Conservation (phyloP, 2,797 vertebrate species). For the Euphonia xanthogaster region DNA sequence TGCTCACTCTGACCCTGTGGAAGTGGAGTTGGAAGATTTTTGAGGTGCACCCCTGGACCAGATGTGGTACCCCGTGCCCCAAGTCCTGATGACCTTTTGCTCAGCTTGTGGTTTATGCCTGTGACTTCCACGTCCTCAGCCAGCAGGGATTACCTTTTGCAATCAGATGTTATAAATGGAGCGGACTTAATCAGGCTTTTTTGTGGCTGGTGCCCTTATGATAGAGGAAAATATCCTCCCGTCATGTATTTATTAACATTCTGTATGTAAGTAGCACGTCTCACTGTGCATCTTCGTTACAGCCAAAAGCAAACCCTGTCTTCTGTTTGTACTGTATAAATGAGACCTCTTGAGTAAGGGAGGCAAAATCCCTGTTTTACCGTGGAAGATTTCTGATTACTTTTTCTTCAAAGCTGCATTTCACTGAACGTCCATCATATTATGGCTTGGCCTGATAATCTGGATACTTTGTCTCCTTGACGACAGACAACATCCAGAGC, state of each 20-base stretch:
- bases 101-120: not conserved
- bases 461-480: constrained; percentile 53
- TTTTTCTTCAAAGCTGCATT: constrained; percentile 25
- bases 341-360: not conserved
- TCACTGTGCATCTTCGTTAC: not conserved
- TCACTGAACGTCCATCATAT: not conserved
- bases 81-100: not conserved
- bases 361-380: not conserved
- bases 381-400: not conserved
- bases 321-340: not conserved
- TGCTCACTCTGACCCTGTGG: not conserved
- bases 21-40: not conserved
- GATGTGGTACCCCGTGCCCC: not conserved
- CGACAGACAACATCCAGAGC: constrained; percentile 33
- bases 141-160: not conserved
- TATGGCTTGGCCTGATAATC: not conserved
- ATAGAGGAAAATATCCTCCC: not conserved
- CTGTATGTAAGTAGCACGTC: not conserved
- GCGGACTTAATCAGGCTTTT: not conserved
- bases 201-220: not conserved
- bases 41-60: fast-evolving
- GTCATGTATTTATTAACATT: not conserved
- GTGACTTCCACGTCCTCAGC: fast-evolving
- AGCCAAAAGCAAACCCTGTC: not conserved
- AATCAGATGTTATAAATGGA: not conserved